These are phyloP conservation scores for Salticus scenicus DNA, from an alignment of 2,888 invertebrate species.

Conservation along the genomic window DNA sequence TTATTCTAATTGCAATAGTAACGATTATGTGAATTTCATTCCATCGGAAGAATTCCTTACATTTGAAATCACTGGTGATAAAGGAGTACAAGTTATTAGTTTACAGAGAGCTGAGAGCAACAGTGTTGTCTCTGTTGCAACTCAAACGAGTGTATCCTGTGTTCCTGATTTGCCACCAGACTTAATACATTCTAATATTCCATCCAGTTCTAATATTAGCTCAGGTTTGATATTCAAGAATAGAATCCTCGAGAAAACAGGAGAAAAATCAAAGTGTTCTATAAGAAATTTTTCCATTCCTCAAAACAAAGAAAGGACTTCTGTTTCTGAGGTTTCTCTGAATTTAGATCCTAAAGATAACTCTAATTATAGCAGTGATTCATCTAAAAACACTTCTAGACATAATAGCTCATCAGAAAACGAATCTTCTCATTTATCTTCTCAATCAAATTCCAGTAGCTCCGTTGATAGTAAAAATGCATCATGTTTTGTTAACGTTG, in stretches of 20 bases:
- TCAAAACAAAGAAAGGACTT: constrained; percentile 37
- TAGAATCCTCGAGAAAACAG: constrained; percentile 37
- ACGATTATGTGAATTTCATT: constrained; percentile 69
- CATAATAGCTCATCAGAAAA: constrained; percentile 60
- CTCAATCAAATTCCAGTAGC: constrained; percentile 59
- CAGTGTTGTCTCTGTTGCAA: constrained; percentile 69
- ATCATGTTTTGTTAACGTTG: constrained; percentile 27
- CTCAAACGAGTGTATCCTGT: constrained; percentile 71
- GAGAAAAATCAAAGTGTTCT: constrained; percentile 59
- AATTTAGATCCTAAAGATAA: constrained; percentile 48
- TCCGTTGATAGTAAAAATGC: constrained; percentile 38
- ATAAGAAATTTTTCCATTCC: constrained; percentile 21
- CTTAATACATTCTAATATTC: constrained; percentile 47
- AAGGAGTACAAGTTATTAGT: constrained; percentile 64
- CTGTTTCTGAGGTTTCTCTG: constrained; percentile 34
- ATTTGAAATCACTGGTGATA: constrained; percentile 69
- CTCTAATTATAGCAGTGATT: constrained; percentile 36
- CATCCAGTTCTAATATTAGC: constrained; percentile 65
- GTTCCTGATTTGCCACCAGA: constrained; percentile 52
- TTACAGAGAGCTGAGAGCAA: constrained; percentile 53
- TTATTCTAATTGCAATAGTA: constrained; percentile 22
- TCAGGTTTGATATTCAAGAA: constrained; percentile 48
- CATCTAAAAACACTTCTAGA: constrained; percentile 47
- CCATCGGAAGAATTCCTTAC: constrained; percentile 71
- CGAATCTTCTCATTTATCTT: constrained; percentile 58